phyloP scores from a whole-genome alignment of 1,140 invertebrate genomes.

The Cardiocondyla obscurior region DNA sequence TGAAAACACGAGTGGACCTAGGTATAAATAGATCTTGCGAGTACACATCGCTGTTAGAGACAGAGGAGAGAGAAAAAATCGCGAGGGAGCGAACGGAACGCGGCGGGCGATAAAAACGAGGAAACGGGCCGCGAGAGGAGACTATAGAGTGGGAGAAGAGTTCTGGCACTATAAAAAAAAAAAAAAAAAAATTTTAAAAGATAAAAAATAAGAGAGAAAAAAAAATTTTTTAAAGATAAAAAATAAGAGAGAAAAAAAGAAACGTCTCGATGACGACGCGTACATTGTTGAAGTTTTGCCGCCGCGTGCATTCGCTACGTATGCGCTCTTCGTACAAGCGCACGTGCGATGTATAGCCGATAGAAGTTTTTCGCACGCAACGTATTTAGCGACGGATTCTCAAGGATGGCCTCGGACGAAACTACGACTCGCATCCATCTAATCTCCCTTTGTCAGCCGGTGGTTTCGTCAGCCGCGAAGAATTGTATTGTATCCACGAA shows the following conservation, averaged over 20 bases:
- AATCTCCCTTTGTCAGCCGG: not conserved
- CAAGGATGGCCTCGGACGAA: slow-evolving; percentile 29
- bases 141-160: not conserved
- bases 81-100: not conserved
- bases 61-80: slow-evolving; percentile 29
- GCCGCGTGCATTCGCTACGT: slow-evolving; percentile 8
- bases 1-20: slow-evolving; percentile 69
- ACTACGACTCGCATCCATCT: not conserved
- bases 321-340: not conserved
- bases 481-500: not conserved
- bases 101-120: not conserved
- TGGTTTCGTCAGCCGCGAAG: not conserved
- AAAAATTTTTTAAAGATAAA: too few relatives aligned
- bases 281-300: slow-evolving; percentile 51
- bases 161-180: too few relatives aligned
- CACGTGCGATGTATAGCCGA: not conserved
- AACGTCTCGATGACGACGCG: slow-evolving; percentile 42
- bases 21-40: slow-evolving; percentile 69
- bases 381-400: not conserved
- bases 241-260: slow-evolving; percentile 65
- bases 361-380: not conserved
- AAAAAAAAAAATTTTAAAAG: too few relatives aligned
- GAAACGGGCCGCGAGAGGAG: not conserved
- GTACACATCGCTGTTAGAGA: slow-evolving; percentile 25
- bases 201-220: too few relatives aligned